Percentiles rank a stretch among this genome's conserved stretches.
phyloP scores from a whole-genome alignment of 2,888 invertebrate genomes.

The Noctua pronuba region DNA sequence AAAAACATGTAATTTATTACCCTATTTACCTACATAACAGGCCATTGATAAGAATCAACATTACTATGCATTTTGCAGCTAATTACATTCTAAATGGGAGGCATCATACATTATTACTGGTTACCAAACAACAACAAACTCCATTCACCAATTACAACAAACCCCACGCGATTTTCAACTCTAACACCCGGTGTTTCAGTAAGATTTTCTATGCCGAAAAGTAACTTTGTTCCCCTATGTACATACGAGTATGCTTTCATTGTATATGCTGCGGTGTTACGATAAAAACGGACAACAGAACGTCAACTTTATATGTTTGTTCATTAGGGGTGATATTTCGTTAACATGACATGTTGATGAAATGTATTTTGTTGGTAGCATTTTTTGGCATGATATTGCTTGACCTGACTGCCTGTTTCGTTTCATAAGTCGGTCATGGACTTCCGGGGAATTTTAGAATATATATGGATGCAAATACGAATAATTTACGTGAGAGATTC shows the following conservation, averaged over 20 bases:
- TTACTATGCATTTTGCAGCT: slow-evolving; percentile 45
- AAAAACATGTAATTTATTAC: slow-evolving; percentile 23
- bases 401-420: slow-evolving; percentile 26
- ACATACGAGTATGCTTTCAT: slow-evolving; percentile 26
- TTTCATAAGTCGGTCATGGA: slow-evolving; percentile 42
- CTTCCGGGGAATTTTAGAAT: slow-evolving; percentile 1
- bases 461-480: neutral
- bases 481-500: neutral
- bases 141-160: slow-evolving; percentile 27
- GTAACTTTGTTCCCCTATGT: slow-evolving; percentile 4
- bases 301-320: slow-evolving; percentile 35
- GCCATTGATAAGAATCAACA: slow-evolving; percentile 40
- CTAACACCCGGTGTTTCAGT: slow-evolving; percentile 10
- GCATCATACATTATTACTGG: slow-evolving; percentile 45
- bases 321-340: slow-evolving; percentile 38
- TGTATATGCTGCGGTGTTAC: slow-evolving; percentile 22
- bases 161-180: slow-evolving; percentile 21
- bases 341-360: slow-evolving; percentile 17
- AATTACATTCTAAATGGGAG: slow-evolving; percentile 44
- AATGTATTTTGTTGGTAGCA: slow-evolving; percentile 1
- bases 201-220: slow-evolving; percentile 5
- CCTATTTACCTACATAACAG: slow-evolving; percentile 23
- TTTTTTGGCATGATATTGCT: slow-evolving; percentile 25
- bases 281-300: slow-evolving; percentile 49
- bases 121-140: slow-evolving; percentile 42